Conservation (phyloP, 2,888 invertebrate species). For the Operophtera brumata region DNA sequence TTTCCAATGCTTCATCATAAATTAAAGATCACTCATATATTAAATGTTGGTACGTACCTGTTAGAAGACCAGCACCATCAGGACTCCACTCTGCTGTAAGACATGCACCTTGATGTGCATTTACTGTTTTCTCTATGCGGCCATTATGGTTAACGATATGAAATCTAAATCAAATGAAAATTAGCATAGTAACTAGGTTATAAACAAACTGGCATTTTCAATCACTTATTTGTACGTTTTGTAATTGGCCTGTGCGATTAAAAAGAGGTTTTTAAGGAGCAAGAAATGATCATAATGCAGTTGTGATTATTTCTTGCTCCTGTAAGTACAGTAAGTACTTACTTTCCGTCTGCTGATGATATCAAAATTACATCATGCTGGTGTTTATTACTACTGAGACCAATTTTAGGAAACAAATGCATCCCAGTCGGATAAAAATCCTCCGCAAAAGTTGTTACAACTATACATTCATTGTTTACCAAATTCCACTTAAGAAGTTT, state of each 20-base stretch:
- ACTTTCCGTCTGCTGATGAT: conserved; percentile 92
- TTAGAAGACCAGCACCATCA: conserved; percentile 96
- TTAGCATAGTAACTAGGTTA: too few species aligned
- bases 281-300: too few species aligned
- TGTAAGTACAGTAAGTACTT: conserved; percentile 30
- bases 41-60: conserved; percentile 84
- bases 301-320: too few species aligned
- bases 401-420: conserved; percentile 90
- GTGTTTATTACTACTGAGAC: conserved; percentile 77
- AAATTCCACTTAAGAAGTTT: conserved; percentile 94
- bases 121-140: conserved; percentile 94
- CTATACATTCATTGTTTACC: conserved; percentile 87
- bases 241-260: too few species aligned
- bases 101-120: conserved; percentile 95
- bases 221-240: too few species aligned
- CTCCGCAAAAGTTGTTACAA: conserved; percentile 88
- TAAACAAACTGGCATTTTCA: too few species aligned
- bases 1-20: too few species aligned
- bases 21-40: too few species aligned
- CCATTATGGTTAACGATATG: conserved; percentile 94
- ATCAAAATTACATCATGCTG: conserved; percentile 91
- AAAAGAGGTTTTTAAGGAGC: too few species aligned
- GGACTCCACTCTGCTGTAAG: conserved; percentile 95
- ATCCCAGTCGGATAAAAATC: conserved; percentile 94
- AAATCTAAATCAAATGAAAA: conserved; percentile 79